A percentile compares a stretch with the other conserved stretches of the same genome.
phyloP scores from a whole-genome alignment of 1,140 invertebrate genomes.

The Brachionus paranguensis region DNA sequence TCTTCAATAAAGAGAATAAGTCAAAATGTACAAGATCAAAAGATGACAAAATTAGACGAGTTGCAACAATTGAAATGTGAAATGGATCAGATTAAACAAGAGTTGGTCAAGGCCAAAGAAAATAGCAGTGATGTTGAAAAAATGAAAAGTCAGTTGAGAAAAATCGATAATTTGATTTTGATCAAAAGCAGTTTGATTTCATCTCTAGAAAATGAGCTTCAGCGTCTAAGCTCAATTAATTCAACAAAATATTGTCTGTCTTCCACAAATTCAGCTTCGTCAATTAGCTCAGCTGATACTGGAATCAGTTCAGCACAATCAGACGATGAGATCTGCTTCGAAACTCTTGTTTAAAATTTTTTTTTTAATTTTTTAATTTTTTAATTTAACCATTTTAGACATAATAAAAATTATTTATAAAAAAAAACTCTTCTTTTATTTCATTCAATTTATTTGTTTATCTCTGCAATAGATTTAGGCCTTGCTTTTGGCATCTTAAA shows the following conservation, averaged over 20 bases:
- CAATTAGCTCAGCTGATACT: slow-evolving; percentile 12
- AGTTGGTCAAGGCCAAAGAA: neutral
- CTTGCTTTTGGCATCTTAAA: no score
- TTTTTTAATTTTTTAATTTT: neutral
- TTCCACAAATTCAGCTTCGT: neutral
- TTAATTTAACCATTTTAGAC: neutral
- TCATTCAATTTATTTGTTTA: no score
- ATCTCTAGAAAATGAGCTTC: neutral
- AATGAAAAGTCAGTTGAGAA: neutral
- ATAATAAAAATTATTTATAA: neutral
- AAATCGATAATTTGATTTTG: neutral
- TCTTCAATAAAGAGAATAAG: neutral
- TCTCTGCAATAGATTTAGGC: no score
- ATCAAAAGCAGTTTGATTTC: neutral
- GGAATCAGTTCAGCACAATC: slow-evolving; percentile 8
- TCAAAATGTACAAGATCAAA: neutral
- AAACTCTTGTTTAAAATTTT: slow-evolving; percentile 28
- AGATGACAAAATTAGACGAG: neutral
- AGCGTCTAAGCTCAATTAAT: neutral
- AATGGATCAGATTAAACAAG: neutral
- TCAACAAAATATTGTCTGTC: neutral
- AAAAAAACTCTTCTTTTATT: no score
- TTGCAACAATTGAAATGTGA: neutral
- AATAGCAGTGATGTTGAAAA: neutral
- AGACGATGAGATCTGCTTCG: neutral